These are phyloP conservation scores for Pelvicachromis taeniatus DNA, from an alignment of 2,113 vertebrate species.

Conservation along the genomic window DNA sequence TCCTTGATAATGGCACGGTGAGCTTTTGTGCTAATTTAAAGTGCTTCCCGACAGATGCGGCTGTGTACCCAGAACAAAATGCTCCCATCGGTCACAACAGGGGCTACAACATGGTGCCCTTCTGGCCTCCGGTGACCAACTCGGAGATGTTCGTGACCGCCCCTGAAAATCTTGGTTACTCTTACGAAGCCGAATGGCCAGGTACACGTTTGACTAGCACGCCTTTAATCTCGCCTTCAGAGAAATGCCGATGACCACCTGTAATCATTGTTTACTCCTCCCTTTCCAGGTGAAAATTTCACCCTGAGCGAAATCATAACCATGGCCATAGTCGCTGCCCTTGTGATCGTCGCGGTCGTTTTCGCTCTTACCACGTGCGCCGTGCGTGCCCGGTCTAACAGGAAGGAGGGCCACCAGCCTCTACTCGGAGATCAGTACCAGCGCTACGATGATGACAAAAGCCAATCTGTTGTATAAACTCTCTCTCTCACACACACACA, in stretches of 20 bases:
- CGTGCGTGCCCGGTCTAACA: slow-evolving; percentile 71
- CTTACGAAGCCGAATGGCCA: slow-evolving; percentile 91
- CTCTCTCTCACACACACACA: neutral
- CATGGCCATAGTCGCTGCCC: slow-evolving; percentile 80
- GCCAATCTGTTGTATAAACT: slow-evolving; percentile 83
- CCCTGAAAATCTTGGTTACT: slow-evolving; percentile 89
- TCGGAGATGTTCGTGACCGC: slow-evolving; percentile 92
- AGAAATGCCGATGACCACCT: neutral
- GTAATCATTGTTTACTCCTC: neutral
- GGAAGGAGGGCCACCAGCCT: slow-evolving; percentile 82
- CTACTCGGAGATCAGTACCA: slow-evolving; percentile 89
- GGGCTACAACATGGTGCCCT: slow-evolving; percentile 95
- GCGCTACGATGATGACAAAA: slow-evolving; percentile 85
- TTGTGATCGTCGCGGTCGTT: slow-evolving; percentile 81
- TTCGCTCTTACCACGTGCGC: slow-evolving; percentile 79
- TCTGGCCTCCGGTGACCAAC: slow-evolving; percentile 94
- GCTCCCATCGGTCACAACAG: slow-evolving; percentile 96
- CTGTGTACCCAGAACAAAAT: slow-evolving; percentile 87
- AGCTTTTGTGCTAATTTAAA: neutral
- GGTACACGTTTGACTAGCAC: slow-evolving; percentile 54
- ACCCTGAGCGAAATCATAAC: slow-evolving; percentile 86
- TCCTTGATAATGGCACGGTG: neutral
- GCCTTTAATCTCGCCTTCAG: neutral
- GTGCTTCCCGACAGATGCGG: slow-evolving; percentile 67
- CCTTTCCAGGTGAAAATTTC: slow-evolving; percentile 73